Conservation (phyloP, 2,797 vertebrate species). For the Tragopan temminckii region DNA sequence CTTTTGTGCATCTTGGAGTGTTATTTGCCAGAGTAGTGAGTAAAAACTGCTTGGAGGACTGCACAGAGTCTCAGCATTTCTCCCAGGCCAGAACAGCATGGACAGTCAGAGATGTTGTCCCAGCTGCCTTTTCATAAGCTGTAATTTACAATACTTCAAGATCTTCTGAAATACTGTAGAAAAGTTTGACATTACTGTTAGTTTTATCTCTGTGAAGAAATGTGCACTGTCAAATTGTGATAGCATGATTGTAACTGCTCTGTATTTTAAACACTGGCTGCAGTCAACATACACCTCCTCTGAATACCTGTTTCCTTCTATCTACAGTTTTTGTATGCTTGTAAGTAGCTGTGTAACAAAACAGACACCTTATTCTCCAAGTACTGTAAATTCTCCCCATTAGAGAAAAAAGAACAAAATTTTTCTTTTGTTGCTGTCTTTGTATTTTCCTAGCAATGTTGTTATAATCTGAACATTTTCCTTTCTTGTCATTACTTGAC, state of each 20-base stretch:
- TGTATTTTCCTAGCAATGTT: not conserved
- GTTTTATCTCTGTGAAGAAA: slow-evolving; percentile 23
- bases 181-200: not conserved
- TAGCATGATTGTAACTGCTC: not conserved
- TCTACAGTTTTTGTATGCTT: not conserved
- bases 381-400: not conserved
- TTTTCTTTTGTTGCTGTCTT: not conserved
- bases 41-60: not conserved
- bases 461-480: not conserved
- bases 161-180: not conserved
- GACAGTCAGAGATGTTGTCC: not conserved
- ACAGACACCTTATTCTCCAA: not conserved
- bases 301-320: not conserved
- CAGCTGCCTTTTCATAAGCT: not conserved
- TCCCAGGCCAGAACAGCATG: not conserved
- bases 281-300: not conserved
- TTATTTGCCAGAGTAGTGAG: not conserved
- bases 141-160: not conserved
- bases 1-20: not conserved
- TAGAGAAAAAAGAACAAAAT: not conserved
- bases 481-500: not conserved
- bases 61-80: not conserved
- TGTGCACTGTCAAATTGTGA: not conserved
- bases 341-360: not conserved
- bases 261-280: not conserved